phyloP scores from a whole-genome alignment of 2,888 invertebrate species.

The Chouioia cunea region DNA sequence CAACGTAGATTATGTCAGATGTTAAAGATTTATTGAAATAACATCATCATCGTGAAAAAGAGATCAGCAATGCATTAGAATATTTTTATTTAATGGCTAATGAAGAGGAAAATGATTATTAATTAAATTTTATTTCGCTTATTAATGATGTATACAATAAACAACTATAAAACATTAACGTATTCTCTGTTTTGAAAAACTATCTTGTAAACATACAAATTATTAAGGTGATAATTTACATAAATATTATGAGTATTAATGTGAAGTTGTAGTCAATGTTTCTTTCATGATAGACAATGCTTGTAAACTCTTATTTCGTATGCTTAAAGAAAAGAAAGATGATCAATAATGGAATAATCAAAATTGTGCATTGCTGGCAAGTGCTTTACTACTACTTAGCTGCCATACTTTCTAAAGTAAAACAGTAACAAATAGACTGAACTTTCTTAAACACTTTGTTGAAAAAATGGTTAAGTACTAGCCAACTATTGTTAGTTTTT shows the following conservation, averaged over 20 bases:
- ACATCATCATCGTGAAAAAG: conserved; percentile 62
- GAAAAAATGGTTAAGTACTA: conserved; percentile 42
- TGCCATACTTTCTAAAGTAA: conserved; percentile 38
- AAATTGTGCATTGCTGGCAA: conserved; percentile 62
- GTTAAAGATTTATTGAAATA: conserved; percentile 59
- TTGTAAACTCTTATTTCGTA: conserved; percentile 31
- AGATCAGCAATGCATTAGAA: conserved; percentile 56
- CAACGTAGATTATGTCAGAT: conserved; percentile 64
- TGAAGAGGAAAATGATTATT: conserved; percentile 27
- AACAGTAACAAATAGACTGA: conserved; percentile 36
- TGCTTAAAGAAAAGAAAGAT: conserved; percentile 36
- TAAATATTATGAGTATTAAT: conserved; percentile 10
- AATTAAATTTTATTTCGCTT: conserved; percentile 5
- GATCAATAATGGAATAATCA: conserved; percentile 49
- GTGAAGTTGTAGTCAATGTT: conserved; percentile 8
- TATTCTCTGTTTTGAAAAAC: too few relatives aligned
- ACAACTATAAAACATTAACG: neutral
- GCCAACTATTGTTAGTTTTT: conserved; percentile 41
- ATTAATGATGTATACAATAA: neutral
- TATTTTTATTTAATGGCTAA: conserved; percentile 30
- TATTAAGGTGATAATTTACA: too few relatives aligned
- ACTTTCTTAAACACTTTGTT: conserved; percentile 32
- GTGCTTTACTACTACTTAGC: conserved; percentile 60
- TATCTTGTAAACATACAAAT: too few relatives aligned
- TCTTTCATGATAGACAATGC: conserved; percentile 9